Conservation (phyloP, 2,888 invertebrate genomes). For the Andrena marginata region DNA sequence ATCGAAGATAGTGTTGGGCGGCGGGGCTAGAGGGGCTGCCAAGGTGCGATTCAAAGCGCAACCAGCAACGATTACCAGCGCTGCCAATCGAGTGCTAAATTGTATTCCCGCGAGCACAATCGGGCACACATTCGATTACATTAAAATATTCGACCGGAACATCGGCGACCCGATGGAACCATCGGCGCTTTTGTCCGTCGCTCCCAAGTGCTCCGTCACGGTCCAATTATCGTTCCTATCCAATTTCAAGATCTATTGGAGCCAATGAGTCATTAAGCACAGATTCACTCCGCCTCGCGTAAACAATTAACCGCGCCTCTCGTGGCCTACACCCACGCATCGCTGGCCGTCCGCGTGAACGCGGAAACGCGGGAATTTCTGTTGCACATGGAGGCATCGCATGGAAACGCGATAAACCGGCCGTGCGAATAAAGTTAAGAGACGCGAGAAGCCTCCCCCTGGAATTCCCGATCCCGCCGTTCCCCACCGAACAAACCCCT, state of each 20-base stretch:
- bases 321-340: neutral
- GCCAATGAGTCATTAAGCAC: slow-evolving; percentile 65
- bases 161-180: neutral
- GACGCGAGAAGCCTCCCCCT: neutral
- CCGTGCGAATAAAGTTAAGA: neutral
- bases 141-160: slow-evolving; percentile 6
- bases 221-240: slow-evolving; percentile 62
- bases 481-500: no score
- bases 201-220: slow-evolving; percentile 39
- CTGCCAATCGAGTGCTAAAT: neutral
- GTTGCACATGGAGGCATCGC: neutral
- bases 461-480: neutral
- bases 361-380: neutral
- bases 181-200: slow-evolving; percentile 42
- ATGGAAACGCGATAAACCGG: neutral
- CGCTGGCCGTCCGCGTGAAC: neutral
- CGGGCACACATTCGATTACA: neutral
- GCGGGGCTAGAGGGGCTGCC: no score
- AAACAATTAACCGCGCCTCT: slow-evolving; percentile 61
- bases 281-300: slow-evolving; percentile 52
- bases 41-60: no score
- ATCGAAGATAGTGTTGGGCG: no score
- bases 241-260: slow-evolving; percentile 62
- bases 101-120: slow-evolving; percentile 5
- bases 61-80: neutral